Evolutionary conservation across 2,797 vertebrate species (phyloP), one percentile per base, ranked within the genome.

Genomic region (Salarias fasciatus): DNA sequence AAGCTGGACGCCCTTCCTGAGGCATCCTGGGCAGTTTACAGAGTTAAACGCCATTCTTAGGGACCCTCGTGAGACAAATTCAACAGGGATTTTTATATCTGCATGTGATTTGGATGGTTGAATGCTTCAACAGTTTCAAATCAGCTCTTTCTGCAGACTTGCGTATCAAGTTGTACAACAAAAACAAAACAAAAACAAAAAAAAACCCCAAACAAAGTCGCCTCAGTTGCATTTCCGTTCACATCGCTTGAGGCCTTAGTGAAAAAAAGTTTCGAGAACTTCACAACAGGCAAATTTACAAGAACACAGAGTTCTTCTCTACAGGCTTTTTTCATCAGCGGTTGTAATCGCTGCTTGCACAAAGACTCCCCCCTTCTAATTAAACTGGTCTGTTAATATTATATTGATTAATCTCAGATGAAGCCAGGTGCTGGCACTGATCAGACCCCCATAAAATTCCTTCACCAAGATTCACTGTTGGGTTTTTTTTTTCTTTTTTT

Each of bases 351-450:
- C 28, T 11, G 33, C 64, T 61, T 62, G 35, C 33, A 67, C 72
- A 74, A 57, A 54, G 37, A 40, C 24, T 48, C 64, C 73, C 74
- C 77, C 63, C 58, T 64, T 63, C 65, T 55, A 64, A 81, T 83
- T 79, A 81, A 63, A 72, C 57, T 37, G 7, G 35, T 53, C 49
- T 72, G 65, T 72, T 75, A 64, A 77, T 79, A 68, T 76, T 63
- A 72, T 61, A 81, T 84, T 69, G 65, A 79, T 79, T 72, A 3
- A 72, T 66, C 63, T 82, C 47, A 50, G 49, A 74, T 75, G 74
- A 66, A 72, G 62, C 73, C 31, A 18, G 58, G 35, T 11, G 47
- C 52, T 72, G 50, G 54, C 57, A 44, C 61, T 47, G 75, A 72
- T 82, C 66, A 63, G 55, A 36, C 55, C 63, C 56, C 69, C 38